Percentiles rank a stretch among this genome's conserved stretches.
Evolutionary conservation across 2,888 invertebrate species (phyloP).

Genomic region (Drosophila eohydei): DNA sequence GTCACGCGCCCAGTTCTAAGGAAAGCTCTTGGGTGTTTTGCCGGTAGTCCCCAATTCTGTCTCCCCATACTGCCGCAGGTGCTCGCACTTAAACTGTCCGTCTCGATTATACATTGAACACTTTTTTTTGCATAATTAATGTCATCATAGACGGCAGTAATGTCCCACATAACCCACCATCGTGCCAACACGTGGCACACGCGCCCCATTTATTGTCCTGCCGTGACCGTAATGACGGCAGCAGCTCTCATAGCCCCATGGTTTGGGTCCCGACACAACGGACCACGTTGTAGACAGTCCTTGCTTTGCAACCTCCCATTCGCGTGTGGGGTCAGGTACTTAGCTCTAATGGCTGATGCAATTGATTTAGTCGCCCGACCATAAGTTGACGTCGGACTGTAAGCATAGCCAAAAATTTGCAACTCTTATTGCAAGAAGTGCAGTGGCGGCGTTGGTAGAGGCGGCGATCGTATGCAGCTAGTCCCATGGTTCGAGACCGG

Average conservation of each 20-base stretch:
- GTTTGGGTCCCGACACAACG: neutral
- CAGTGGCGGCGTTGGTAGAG: neutral
- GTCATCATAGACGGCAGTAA: conserved; percentile 70
- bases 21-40: conserved; percentile 30
- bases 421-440: no score
- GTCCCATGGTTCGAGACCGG: no score
- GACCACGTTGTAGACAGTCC: conserved; percentile 13
- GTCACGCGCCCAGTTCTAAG: conserved; percentile 11
- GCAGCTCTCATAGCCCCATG: conserved; percentile 32
- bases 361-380: conserved; percentile 68
- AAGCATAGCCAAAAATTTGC: conserved; percentile 5
- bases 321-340: conserved; percentile 37
- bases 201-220: conserved; percentile 38
- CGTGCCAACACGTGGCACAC: neutral
- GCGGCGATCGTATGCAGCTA: conserved; percentile 44
- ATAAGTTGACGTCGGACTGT: conserved; percentile 24
- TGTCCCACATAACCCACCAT: conserved; percentile 13
- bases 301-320: neutral
- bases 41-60: conserved; percentile 16
- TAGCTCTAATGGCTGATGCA: conserved; percentile 50
- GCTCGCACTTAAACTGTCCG: conserved; percentile 3
- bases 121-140: conserved; percentile 71
- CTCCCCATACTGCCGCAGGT: conserved; percentile 21
- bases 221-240: conserved; percentile 69
- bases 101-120: conserved; percentile 11